Percentiles rank a stretch among this genome's conserved stretches.
phyloP scores from a whole-genome alignment of 2,797 vertebrate species.

The Ctenochaetus hawaiiensis region DNA sequence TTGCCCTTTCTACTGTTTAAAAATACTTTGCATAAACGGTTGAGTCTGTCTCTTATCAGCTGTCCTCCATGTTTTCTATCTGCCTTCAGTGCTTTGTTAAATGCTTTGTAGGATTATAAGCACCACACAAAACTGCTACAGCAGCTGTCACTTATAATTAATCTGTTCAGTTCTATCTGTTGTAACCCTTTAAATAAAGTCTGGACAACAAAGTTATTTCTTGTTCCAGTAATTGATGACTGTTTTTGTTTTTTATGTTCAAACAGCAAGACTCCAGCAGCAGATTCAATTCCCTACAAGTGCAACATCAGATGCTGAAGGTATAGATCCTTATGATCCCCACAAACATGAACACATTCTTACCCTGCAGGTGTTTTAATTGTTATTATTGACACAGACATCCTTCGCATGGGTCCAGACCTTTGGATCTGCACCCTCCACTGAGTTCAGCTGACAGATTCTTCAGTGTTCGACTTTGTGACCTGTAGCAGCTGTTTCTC shows the following conservation, averaged over 20 bases:
- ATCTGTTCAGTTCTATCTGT: background rate
- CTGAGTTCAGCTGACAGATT: too few relatives aligned
- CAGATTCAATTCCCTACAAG: conserved; percentile 91
- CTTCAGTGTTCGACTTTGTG: too few relatives aligned
- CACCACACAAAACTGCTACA: background rate
- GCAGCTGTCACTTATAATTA: background rate
- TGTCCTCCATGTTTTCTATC: background rate
- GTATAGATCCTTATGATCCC: conserved; percentile 56
- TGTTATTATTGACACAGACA: too few relatives aligned
- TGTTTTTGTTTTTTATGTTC: conserved; percentile 36
- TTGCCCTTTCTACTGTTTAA: too few relatives aligned
- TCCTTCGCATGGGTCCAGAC: too few relatives aligned
- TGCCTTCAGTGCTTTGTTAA: background rate
- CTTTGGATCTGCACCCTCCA: too few relatives aligned
- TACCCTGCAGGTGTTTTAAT: background rate
- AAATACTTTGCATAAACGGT: background rate
- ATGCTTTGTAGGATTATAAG: background rate
- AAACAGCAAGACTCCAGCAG: conserved; percentile 92
- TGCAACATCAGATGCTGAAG: conserved; percentile 99
- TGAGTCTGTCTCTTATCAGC: background rate
- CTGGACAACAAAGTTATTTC: background rate
- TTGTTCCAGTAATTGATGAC: background rate
- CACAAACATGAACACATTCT: background rate
- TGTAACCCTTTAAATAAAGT: background rate
- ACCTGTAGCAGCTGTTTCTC: too few relatives aligned